A percentile compares a stretch with the other conserved stretches of the same genome.
These are phyloP conservation scores for Hirtodrosophila histrioides DNA, from an alignment of 2,888 invertebrate species.

Conservation along the genomic window DNA sequence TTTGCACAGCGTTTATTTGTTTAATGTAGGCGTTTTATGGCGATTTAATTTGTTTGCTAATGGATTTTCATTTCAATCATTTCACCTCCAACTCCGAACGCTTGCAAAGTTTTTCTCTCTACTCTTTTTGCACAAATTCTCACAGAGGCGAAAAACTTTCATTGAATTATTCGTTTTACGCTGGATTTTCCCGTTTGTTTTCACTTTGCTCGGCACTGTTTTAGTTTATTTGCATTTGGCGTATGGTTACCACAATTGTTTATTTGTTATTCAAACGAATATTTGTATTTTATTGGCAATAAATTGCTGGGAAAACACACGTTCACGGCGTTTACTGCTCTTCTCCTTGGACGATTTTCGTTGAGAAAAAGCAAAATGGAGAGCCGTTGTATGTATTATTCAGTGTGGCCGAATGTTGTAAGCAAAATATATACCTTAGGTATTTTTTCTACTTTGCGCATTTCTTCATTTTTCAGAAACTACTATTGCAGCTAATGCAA, in stretches of 20 bases:
- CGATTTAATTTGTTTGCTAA: conserved; percentile 38
- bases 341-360: conserved; percentile 79
- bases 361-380: too few relatives aligned
- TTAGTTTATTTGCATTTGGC: conserved; percentile 23
- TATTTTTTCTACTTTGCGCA: too few relatives aligned
- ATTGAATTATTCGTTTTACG: conserved; percentile 50
- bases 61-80: conserved; percentile 43
- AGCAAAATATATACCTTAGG: too few relatives aligned
- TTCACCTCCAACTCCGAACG: conserved; percentile 60
- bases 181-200: conserved; percentile 25
- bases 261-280: conserved; percentile 52
- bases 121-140: conserved; percentile 61
- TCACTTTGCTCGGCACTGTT: conserved; percentile 18
- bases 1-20: conserved; percentile 27
- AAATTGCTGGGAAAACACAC: conserved; percentile 66
- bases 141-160: conserved; percentile 62
- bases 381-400: too few relatives aligned
- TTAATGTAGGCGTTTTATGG: conserved; percentile 34
- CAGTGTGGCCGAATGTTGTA: too few relatives aligned
- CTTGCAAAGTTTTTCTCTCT: conserved; percentile 60
- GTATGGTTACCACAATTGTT: conserved; percentile 46
- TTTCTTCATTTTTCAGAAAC: too few relatives aligned
- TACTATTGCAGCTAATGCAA: too few relatives aligned
- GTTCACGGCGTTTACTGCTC: conserved; percentile 65
- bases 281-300: conserved; percentile 63